Evolutionary conservation across 2,888 invertebrate genomes (phyloP), one percentile per base, ranked within the genome.

Genomic region (Latrodectus hesperus): DNA sequence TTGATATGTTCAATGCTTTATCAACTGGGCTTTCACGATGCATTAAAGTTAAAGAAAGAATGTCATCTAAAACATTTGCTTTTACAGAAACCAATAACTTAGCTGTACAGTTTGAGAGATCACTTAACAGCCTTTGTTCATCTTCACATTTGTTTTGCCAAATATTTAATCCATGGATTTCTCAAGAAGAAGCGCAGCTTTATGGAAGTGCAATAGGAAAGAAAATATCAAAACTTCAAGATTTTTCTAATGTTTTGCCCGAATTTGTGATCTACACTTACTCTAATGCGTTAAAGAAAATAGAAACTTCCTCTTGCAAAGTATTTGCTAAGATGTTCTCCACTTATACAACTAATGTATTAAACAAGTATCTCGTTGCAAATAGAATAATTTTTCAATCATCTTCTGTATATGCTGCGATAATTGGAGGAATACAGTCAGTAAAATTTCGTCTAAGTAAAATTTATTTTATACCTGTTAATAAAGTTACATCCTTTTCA

Each of bases 241-340:
- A 70, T 16, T 83, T 83, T 60, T 83, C 76, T n/a, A 9, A 17
- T 14, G 68, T 52, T 11, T 60, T 71, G 11, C 22, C 55, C 12
- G 70, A 83, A 38, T 26, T 51, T 71, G 60, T 76, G 51, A 76
- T 67, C 60, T 76, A 75, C 17, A 64, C 22, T 4, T 83, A 83
- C n/a, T 52, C n/a, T 26, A 76, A 72, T 10, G 76, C 64, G 16
- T 49, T 77, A 12, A 76, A 71, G n/a, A 76, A 76, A 52, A 52
- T 64, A 52, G 76, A 77, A 51, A 17, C 52, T 8, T 55, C 51
- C 11, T 70, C 83, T 52, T 83, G 83, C 70, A 49, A 38, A 71
- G 22, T 64, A 3, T 83, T 76, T 64, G 76, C 83, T 6, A 83
- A 76, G 14, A 71, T 83, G 64, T 83, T 83, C 71, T 83, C 83